Conservation (phyloP, 2,113 vertebrate species). For the Toxostoma redivivum region DNA sequence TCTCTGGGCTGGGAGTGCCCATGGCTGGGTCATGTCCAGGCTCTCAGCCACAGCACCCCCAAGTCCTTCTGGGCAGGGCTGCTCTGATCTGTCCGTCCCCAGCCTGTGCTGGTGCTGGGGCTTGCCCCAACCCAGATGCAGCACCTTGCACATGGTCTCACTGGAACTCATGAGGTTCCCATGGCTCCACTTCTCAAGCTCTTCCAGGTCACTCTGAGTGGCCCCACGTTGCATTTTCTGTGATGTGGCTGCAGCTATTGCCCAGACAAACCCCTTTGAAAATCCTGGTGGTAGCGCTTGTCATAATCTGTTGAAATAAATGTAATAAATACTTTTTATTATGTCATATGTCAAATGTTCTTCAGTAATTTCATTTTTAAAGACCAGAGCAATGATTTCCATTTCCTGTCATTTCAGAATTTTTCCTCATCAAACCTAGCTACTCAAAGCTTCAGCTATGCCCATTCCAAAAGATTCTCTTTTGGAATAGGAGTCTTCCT, state of each 20-base stretch:
- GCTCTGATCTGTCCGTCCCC: background rate
- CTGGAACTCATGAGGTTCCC: background rate
- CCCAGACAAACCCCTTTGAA: background rate
- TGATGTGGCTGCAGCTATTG: background rate
- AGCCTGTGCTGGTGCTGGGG: background rate
- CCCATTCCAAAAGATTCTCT: background rate
- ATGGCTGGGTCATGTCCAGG: background rate
- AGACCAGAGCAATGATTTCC: background rate
- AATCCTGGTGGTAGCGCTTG: background rate
- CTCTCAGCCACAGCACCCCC: background rate
- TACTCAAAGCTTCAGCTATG: background rate
- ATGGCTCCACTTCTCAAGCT: background rate
- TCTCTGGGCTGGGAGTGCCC: no score
- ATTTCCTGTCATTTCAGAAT: background rate
- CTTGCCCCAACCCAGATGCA: background rate
- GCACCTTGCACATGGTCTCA: background rate
- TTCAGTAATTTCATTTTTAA: background rate
- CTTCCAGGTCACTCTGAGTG: background rate
- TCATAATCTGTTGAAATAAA: background rate
- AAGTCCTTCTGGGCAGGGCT: background rate
- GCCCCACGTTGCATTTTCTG: rapidly evolving
- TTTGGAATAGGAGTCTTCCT: background rate
- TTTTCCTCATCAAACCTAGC: background rate
- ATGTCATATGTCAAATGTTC: background rate
- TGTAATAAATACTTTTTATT: background rate